Base-by-base conservation (phyloP, 2,113 vertebrate genomes). In the Phalacrocorax carbo region DNA sequence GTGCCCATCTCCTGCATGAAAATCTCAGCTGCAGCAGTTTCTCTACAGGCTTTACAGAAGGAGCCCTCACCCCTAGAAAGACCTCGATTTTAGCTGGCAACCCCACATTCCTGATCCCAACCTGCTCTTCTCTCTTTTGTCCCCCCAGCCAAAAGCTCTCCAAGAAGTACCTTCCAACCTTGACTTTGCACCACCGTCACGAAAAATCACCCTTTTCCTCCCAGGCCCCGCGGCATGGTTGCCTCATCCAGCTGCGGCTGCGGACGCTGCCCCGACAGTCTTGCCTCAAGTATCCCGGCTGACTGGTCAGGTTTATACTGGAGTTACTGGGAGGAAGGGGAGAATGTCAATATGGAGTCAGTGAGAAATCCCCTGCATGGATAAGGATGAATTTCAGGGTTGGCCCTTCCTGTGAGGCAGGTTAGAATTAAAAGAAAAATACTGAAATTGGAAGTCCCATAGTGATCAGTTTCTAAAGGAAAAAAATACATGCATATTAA, bases 301-400 rank as follows among this genome's bases (percentile, higher is more conserved):
- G 38, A 84, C 15, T 46, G 60, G 27, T 70, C 34, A 66, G 54
- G 32, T 81, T 93, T 78, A 60, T n/a, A 79, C 66, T 48, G 82
- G 65, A 87, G 38, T 44, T 38, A 60, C 65, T 76, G 95, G 94
- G 78, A 97, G 82, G 93, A 97, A 96, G 96, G 85, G 96, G 72
- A 97, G 90, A 97, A 92, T 93, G 85, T 27, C 3, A 7, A 21
- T 12, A 55, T 0, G 0, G 44, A 60, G 11, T 12, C 46, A 71
- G 78, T 64, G 75, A 95, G 44, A 90, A 86, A 87, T 42, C 11
- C 20, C 23, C 19, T 30, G 44, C 0, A 1, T 13, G 10, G 38
- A 36, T 48, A 82, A 89, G 60, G 72, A 38, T 3, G 4, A 60
- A 75, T 64, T 68, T 27, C 66, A 91, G 61, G 44, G 13, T 34